Evolutionary conservation across 2,888 invertebrate genomes (phyloP).

Genomic region (Sisyra nigra): DNA sequence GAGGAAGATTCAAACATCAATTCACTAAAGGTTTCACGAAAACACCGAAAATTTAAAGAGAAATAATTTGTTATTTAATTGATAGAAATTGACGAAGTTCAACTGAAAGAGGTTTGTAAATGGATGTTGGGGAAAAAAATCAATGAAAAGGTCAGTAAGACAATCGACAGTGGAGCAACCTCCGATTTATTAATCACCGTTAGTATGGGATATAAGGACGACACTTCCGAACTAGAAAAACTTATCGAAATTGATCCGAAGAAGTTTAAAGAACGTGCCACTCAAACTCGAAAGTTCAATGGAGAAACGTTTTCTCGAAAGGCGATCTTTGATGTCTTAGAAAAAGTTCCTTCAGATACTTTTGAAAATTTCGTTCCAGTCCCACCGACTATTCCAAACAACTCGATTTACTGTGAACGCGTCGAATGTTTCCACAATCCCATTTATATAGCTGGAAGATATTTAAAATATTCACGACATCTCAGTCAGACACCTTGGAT

Average conservation of each 20-base stretch:
- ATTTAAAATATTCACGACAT: constrained; percentile 67
- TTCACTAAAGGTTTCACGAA: too few species aligned
- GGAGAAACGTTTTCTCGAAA: constrained; percentile 46
- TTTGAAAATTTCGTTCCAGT: constrained; percentile 34
- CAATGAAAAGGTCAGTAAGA: constrained; percentile 33
- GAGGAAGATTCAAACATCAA: constrained; percentile 27
- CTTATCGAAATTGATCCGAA: constrained; percentile 30
- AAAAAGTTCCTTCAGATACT: constrained; percentile 27
- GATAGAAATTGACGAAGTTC: constrained; percentile 22
- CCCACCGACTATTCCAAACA: constrained; percentile 33
- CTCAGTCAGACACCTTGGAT: constrained; percentile 94
- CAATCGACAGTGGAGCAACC: constrained; percentile 36
- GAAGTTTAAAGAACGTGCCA: constrained; percentile 25
- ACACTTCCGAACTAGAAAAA: constrained; percentile 30
- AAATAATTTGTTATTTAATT: too few species aligned
- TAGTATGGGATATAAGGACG: constrained; percentile 37
- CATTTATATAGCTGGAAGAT: constrained; percentile 50
- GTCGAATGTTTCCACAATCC: constrained; percentile 41
- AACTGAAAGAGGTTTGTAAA: constrained; percentile 70
- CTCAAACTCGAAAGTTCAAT: constrained; percentile 26
- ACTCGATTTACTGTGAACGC: constrained; percentile 28
- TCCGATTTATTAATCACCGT: constrained; percentile 44
- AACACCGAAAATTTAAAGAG: too few species aligned
- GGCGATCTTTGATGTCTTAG: constrained; percentile 38
- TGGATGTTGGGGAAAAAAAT: constrained; percentile 46